Evolutionary conservation across 2,888 invertebrate species (phyloP), one percentile per base, ranked within the genome.

Genomic region (Ormyrus pomaceus): DNA sequence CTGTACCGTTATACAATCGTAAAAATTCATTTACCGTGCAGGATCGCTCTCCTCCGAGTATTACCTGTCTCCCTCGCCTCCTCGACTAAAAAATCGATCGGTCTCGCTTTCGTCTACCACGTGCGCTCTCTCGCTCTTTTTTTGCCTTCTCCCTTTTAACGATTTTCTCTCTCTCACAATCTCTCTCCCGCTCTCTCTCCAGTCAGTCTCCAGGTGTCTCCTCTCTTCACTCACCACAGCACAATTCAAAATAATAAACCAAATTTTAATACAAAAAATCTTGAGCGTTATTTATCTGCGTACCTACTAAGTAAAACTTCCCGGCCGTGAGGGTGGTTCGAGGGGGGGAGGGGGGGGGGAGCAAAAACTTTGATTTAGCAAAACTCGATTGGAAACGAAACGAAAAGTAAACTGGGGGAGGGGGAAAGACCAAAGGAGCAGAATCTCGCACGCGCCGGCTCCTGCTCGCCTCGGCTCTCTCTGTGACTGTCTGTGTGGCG

Each of bases 401-500:
- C 50, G 62, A 48, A 48, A 65, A 34, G 10, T 10, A 56, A 73
- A 6, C 7, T 34, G 56, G 55, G 55, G 4, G 56, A 56, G 56
- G 48, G n/a, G 19, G 34, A 66, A 56, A 45, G 7, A 65, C 46
- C 11, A 65, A 65, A 65, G n/a, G 65, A 65, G 11, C 53, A 65
- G 58, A 62, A 5, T 81, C 83, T 84, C 83, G 83, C 82, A 84
- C 85, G 81, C 70, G 81, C 73, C 82, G 85, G 87, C 89, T 88
- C 88, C 88, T 88, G 86, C 88, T 89, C 72, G 68, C 87, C 84
- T 88, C 88, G 87, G 84, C 85, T 87, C 86, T 86, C 88, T 87
- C 89, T 88, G 89, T 90, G 87, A 90, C 90, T 90, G 89, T 90
- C 89, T 90, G 90, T 89, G 87, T 89, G 86, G 86, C 87, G 55